Base-by-base conservation (phyloP, 2,797 vertebrate species). In the Lemur catta region DNA sequence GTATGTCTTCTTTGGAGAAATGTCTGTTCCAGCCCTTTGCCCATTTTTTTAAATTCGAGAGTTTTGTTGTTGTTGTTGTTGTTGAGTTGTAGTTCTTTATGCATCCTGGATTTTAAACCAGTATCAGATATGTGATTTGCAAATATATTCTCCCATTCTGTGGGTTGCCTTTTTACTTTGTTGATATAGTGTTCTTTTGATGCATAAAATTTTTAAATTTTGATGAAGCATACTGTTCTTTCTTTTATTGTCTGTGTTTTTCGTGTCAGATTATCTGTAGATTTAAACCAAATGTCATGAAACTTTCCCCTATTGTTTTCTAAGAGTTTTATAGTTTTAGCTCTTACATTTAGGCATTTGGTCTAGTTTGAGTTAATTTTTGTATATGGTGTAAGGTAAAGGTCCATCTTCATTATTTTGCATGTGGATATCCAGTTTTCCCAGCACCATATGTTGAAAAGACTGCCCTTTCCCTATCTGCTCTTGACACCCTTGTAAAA, bases 301-400 rank as follows among this genome's bases (percentile, higher is more conserved):
- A 24, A n/a, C 38, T 93, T 89, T 80, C 43, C n/a, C 20, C 33
- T 78, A 35, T 41, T 71, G 86, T 84, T 71, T 50, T 90, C 50
- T 57, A 82, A 33, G 46, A 72, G 38, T 87, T 87, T 81, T 50
- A 43, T 89, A 63, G 33, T 52, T 93, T 82, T 65, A 93, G 38
- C 38, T 82, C 24, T 78, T 93, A 65, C 18, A 38, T 90, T 89
- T 94, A 72, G n/a, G 12, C n/a, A 11, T 67, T 84, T 82, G 10
- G 46, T 72, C 38, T 26, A 84, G 90, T 95, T 72, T 72, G 41
- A 86, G 13, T 82, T 91, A 57, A 55, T n/a, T 93, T 95, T 78
- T 82, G 0, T 28, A 35, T 65, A 24, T 50, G 8, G 5, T 72
- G 0, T 82, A 61, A 71, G 46, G 11, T 85, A 81, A 91, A 26